Base-by-base conservation (phyloP, 2,113 vertebrate species). In the Bujurquina vittata region DNA sequence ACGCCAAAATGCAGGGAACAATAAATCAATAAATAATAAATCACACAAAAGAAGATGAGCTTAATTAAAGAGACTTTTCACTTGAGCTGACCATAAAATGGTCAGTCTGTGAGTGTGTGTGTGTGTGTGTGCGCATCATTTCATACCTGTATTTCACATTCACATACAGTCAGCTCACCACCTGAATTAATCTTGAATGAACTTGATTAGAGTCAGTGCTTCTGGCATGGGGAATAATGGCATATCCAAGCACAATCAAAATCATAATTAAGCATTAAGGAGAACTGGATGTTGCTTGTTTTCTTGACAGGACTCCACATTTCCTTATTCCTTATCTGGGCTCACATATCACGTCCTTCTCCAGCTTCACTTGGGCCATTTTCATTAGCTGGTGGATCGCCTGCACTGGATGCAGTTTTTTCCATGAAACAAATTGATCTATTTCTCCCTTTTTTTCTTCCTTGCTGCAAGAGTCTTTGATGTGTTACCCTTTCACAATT, bases 71-170 rank as follows among this genome's bases (percentile, higher is more conserved):
- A 20, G 22, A 31, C 29, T 22, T 80, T 29, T 88, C 65, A 12
- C 18, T 83, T 58, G 88, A 77, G 78, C 59, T 60, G 55, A 52
- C 26, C 18, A 35, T 86, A 31, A 54, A 33, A 54, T n/a, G 31
- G 43, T 20, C 2, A 29, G 43, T 10, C 23, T 2, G 0, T 37
- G 58, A 35, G 59, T 23, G 43, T 29, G 20, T 72, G 29, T 72
- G 31, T 31, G 31, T 33, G 33, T 33, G 33, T 33, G 31, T 33
- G 6, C 6, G 26, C 10, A 69, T 52, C 43, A 69, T 69, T 49
- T 69, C 23, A 69, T 31, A 18, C 2, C 17, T 40, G 26, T 52
- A 31, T 29, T 18, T 10, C 11, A 43, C 40, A 43, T 43, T 12
- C 14, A 12, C 11, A 29, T 18, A 31, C 23, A 20, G 29, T 52